A percentile compares a stretch with the other conserved stretches of the same genome.
phyloP scores from a whole-genome alignment of 2,113 vertebrate species.

The Struthio camelus region DNA sequence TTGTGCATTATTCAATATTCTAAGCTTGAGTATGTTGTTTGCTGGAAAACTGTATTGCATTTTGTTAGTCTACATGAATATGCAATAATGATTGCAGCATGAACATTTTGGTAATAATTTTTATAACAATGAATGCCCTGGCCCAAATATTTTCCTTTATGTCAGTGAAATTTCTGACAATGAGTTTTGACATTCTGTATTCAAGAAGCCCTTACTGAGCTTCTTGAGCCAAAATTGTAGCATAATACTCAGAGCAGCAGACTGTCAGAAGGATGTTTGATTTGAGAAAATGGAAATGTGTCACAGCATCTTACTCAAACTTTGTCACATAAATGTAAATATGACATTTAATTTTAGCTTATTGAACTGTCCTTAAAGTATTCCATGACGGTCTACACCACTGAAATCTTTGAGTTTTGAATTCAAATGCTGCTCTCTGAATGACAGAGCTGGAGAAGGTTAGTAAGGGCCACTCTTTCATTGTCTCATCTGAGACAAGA shows the following conservation, averaged over 20 bases:
- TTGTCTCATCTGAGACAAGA: neutral
- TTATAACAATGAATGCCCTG: neutral
- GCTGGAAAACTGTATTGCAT: slow-evolving; percentile 37
- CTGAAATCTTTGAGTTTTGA: neutral
- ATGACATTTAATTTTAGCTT: neutral
- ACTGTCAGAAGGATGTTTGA: neutral
- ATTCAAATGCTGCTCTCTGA: neutral
- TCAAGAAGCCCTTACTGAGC: neutral
- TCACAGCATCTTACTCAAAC: neutral
- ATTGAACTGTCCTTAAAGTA: neutral
- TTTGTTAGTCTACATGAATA: slow-evolving; percentile 4
- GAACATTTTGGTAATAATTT: slow-evolving; percentile 22
- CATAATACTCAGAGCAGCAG: neutral
- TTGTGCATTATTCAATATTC: neutral
- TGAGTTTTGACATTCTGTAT: slow-evolving; percentile 36
- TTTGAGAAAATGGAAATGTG: slow-evolving; percentile 18
- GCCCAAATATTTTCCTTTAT: slow-evolving; percentile 29
- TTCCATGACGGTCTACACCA: neutral
- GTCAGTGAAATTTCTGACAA: slow-evolving; percentile 43
- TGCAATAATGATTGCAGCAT: neutral
- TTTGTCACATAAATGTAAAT: neutral
- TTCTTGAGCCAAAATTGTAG: slow-evolving; percentile 41
- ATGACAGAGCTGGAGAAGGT: neutral
- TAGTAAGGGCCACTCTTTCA: neutral
- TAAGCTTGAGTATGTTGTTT: neutral